Base-by-base conservation (phyloP, 2,113 vertebrate genomes). In the Panurus biarmicus region DNA sequence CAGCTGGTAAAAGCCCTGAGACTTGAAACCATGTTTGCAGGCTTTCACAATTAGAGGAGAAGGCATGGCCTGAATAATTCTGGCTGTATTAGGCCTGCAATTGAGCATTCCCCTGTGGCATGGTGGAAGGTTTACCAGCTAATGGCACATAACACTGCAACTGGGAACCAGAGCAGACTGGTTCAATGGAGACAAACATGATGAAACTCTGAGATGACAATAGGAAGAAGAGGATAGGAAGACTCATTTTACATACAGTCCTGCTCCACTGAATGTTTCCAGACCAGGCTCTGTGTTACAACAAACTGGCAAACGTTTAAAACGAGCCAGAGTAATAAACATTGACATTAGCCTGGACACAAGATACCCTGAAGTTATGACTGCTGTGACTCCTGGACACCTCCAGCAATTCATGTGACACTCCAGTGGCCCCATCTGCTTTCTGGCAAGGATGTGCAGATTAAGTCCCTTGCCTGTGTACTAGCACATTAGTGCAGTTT, bases 1-100 rank as follows among this genome's bases (percentile, higher is more conserved):
- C 94, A 94, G 85, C 87, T 90, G 85, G 64, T 85, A 77, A 90
- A 94, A 95, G 64, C 60, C 61, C 48, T 61, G 72, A 91, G 90
- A 91, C 72, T 67, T 57, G 75, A 93, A 91, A 80, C 67, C 31
- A 15, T 15, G 19, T 95, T 87, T 94, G 40, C 40, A 78, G 65
- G 60, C 90, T 95, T 94, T 90, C 53, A 57, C 69, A 88, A 67
- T 89, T 51, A 91, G 50, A 84, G 82, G 56, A 83, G 85, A 92
- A 61, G 82, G 87, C 75, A 86, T 0, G 1, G 82, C 87, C 85
- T 80, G 78, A 87, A 76, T 79, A 85, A 87, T 64, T 79, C 66
- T 58, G 87, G 31, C 51, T 53, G 56, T 11, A 42, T 83, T 38
- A 64, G 78, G 62, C n/a, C 74, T 36, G 40, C 60, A 77, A 5